Conservation (phyloP, 2,888 invertebrate species). For the Tipula confusa region DNA sequence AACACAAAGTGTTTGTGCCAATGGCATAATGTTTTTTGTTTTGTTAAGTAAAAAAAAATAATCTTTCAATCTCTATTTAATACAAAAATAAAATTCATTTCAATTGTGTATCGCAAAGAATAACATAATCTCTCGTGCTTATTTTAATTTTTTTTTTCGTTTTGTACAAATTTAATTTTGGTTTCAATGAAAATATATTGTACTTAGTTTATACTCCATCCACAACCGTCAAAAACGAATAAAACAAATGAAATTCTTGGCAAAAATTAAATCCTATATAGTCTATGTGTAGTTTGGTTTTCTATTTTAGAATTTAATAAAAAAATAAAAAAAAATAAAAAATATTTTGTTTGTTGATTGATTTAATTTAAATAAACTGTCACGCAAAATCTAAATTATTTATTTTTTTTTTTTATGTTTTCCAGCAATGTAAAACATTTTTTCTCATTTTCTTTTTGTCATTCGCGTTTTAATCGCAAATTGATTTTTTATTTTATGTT, state of each 20-base stretch:
- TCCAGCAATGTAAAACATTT: not conserved
- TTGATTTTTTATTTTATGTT: not conserved
- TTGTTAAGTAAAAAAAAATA: no score
- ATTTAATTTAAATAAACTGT: conserved; percentile 25
- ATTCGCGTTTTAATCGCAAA: not conserved
- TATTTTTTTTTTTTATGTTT: not conserved
- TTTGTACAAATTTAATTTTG: not conserved
- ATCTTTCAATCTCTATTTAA: conserved; percentile 20
- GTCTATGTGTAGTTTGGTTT: not conserved
- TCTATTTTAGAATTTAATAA: not conserved
- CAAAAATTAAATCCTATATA: not conserved
- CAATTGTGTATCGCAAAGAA: not conserved
- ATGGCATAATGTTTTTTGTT: not conserved
- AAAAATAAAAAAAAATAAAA: not conserved
- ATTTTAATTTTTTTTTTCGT: not conserved
- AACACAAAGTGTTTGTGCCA: not conserved
- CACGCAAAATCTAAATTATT: conserved; percentile 14
- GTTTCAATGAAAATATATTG: not conserved
- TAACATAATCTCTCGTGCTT: conserved; percentile 4
- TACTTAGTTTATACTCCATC: not conserved
- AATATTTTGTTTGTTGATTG: conserved; percentile 20
- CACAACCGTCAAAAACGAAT: conserved; percentile 25
- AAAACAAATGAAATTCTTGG: not conserved
- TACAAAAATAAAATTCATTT: not conserved
- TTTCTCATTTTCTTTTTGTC: not conserved